Base-by-base conservation (phyloP, 2,888 invertebrate genomes). In the Agonopterix alstromeriana region DNA sequence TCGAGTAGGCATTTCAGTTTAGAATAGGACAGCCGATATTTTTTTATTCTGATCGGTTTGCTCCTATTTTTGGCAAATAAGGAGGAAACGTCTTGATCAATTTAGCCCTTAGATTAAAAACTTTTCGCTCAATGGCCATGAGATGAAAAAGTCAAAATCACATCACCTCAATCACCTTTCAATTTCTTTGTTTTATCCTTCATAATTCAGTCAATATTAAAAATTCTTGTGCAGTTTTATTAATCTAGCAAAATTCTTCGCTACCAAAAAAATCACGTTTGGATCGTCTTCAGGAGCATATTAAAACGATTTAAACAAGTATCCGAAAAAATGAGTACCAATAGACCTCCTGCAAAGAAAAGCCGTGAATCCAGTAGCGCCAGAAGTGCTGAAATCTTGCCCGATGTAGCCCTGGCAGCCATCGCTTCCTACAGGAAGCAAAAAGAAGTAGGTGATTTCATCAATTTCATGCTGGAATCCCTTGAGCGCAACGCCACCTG, bases 331-430 rank as follows among this genome's bases (percentile, higher is more conserved):
- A 75, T 77, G 74, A 60, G 67, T 35, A 52, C 62, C 2, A 73
- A 67, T 52, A 76, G 70, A 61, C 52, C 63, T 43, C 60, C 71
- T 9, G 36, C 63, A 14, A 80, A 67, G 55, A 70, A 66, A 14
- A 64, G 62, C 35, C 74, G 78, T 35, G 45, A 60, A 3, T 53
- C 51, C 46, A 45, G 35, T 38, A 56, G 51, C 35, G 66, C 67
- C 10, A 73, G 63, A 57, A 47, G 51, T 36, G 43, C 55, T 1
- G 80, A 83, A 2, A 52, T 49, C 1, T 59, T 73, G 2, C 77
- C 82, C 1, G 84, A 86, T 43, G 66, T 84, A 35, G 86, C 81
- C 2, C 53, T 87, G 14, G 86, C 85, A 4, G 86, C 85, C 8
- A 82, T 87, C 36, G 62, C 64, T 3, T 78, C 85, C 0, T 85